Conservation (phyloP, 2,888 invertebrate genomes). For the Monochamus alternatus region DNA sequence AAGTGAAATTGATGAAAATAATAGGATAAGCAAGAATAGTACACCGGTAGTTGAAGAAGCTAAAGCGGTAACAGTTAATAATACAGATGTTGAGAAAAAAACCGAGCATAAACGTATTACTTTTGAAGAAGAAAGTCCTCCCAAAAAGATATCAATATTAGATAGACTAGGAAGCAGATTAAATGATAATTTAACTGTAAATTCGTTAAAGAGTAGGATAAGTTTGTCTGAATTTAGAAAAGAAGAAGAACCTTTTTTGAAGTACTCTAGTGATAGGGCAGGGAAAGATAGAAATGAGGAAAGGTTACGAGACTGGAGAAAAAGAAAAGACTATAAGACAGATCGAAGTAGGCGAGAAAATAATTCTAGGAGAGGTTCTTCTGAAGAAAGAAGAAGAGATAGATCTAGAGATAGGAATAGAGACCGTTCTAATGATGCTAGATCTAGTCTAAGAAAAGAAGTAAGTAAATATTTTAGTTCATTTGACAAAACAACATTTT, state of each 20-base stretch:
- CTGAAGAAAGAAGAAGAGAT: slow-evolving; percentile 41
- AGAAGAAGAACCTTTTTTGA: slow-evolving; percentile 63
- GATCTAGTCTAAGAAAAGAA: slow-evolving; percentile 21
- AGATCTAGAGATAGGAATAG: slow-evolving; percentile 49
- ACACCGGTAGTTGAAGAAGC: neutral
- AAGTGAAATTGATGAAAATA: neutral
- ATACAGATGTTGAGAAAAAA: slow-evolving; percentile 39
- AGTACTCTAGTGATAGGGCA: slow-evolving; percentile 58
- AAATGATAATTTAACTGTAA: slow-evolving; percentile 45
- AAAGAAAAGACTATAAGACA: slow-evolving; percentile 44
- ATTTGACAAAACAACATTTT: slow-evolving; percentile 10
- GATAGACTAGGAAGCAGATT: slow-evolving; percentile 71
- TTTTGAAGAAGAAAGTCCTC: slow-evolving; percentile 49
- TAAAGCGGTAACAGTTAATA: slow-evolving; percentile 8
- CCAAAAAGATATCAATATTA: slow-evolving; percentile 69
- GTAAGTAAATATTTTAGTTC: slow-evolving; percentile 28
- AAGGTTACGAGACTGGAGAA: slow-evolving; percentile 39
- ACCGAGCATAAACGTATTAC: slow-evolving; percentile 47
- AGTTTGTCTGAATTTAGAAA: slow-evolving; percentile 61
- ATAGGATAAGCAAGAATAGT: neutral
- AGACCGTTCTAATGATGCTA: slow-evolving; percentile 24
- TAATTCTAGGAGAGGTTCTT: slow-evolving; percentile 39
- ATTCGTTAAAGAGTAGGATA: slow-evolving; percentile 48
- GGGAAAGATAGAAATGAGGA: slow-evolving; percentile 37
- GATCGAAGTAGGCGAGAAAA: slow-evolving; percentile 54